Percentiles rank a stretch among this genome's conserved stretches.
These are phyloP conservation scores for Epinephelus awoara DNA, from an alignment of 2,797 vertebrate species.

Conservation along the genomic window DNA sequence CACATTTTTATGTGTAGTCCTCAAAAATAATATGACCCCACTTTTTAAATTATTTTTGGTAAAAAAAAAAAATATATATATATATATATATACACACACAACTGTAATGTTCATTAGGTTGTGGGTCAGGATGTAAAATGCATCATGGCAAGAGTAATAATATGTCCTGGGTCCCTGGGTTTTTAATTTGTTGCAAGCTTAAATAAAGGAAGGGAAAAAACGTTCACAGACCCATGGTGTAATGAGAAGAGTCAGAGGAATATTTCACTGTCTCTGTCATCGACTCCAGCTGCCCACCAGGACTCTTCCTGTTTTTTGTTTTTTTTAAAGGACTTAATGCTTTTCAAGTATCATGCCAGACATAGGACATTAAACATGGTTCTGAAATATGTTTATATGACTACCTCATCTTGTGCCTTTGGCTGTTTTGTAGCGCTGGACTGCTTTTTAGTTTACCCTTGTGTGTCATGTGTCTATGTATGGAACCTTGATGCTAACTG, in stretches of 20 bases:
- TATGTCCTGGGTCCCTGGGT: not conserved
- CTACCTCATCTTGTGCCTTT: not conserved
- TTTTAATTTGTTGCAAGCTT: not conserved
- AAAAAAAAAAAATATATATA: no score
- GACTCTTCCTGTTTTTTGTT: not conserved
- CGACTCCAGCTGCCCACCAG: not conserved
- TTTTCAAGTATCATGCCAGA: not conserved
- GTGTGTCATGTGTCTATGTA: not conserved
- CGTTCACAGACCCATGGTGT: not conserved
- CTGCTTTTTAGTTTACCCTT: not conserved
- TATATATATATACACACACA: no score
- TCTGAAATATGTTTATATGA: not conserved
- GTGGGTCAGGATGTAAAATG: not conserved
- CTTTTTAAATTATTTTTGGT: no score
- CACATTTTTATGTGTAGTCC: not conserved
- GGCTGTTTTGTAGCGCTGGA: not conserved
- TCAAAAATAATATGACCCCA: not conserved
- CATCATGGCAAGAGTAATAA: not conserved
- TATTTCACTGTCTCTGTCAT: not conserved
- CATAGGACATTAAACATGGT: not conserved
- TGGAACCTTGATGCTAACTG: not conserved
- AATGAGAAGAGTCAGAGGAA: not conserved
- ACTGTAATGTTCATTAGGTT: slow-evolving; percentile 2
- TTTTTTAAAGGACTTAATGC: not conserved
- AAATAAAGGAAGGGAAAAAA: not conserved